Base-by-base conservation (phyloP, 2,888 invertebrate genomes). In the Oscheius onirici region DNA sequence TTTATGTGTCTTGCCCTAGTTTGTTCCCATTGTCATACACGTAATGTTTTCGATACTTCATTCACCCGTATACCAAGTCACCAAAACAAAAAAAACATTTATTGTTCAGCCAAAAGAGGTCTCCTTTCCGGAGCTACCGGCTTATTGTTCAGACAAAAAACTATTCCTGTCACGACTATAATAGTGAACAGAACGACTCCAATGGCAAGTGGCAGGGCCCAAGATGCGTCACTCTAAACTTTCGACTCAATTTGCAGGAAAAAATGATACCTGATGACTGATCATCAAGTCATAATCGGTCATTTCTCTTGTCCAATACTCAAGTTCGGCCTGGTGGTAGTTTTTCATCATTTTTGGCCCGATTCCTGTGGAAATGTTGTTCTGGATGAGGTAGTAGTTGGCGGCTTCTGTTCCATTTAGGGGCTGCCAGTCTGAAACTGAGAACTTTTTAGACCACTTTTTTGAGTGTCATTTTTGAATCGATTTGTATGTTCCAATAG, bases 261-360 rank as follows among this genome's bases (percentile, higher is more conserved):
- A 20, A 52, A 20, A 6, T 20, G 6, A 24, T 24, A 63, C 63
- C 46, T 63, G 26, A n/a, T 28, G 3, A 6, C 46, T 17, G 2
- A 63, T 3, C 28, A 28, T n/a, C 10, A 46, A 13, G 46, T 63
- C 63, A 26, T 49, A 63, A 3, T 46, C 26, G 2, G 46, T 63
- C 63, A 63, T 63, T 17, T 63, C 49, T 1, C n/a, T 22, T 0
- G 26, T 20, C 63, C 63, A 63, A 49, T 63, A 63, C 10, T 63
- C 46, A 11, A 63, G 10, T 2, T 26, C 49, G 1, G 13, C 34
- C 24, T 17, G 2, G 11, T 46, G 46, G 24, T 63, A 63, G 10
- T 46, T 46, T 13, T n/a, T 6, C 28, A n/a, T 63, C 46, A 63
- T 63, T 28, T 46, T 11, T 15, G 63, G 63, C n/a, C n/a, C 49